Percentiles rank a stretch among this genome's conserved stretches.
phyloP scores from a whole-genome alignment of 2,113 vertebrate genomes.

The Pomatostomus ruficeps region DNA sequence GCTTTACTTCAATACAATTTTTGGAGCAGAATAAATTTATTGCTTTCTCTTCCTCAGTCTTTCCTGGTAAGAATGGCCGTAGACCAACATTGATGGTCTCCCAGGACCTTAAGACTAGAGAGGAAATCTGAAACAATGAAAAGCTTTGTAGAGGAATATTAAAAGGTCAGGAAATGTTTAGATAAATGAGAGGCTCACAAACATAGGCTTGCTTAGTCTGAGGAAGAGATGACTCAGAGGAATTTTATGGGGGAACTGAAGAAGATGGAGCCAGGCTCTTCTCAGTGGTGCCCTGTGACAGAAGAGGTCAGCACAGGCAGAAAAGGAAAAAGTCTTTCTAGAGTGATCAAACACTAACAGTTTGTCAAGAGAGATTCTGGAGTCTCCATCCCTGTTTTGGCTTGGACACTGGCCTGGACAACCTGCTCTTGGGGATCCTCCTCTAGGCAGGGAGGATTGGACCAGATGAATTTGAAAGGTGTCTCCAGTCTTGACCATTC shows the following conservation, averaged over 20 bases:
- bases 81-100: neutral
- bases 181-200: neutral
- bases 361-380: neutral
- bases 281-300: neutral
- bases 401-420: neutral
- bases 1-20: neutral
- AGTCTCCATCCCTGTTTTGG: neutral
- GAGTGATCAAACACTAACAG: neutral
- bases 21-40: neutral
- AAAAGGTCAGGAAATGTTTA: neutral
- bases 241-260: neutral
- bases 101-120: neutral
- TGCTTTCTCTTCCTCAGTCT: neutral
- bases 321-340: neutral
- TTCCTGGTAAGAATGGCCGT: neutral
- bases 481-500: neutral
- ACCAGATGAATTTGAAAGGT: neutral
- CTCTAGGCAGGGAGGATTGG: neutral
- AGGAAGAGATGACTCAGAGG: neutral
- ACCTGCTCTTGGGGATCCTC: neutral
- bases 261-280: neutral
- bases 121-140: neutral
- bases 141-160: neutral
- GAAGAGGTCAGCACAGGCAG: neutral
- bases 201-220: neutral